Conservation (phyloP, 2,797 vertebrate species). For the Oreochromis mossambicus region DNA sequence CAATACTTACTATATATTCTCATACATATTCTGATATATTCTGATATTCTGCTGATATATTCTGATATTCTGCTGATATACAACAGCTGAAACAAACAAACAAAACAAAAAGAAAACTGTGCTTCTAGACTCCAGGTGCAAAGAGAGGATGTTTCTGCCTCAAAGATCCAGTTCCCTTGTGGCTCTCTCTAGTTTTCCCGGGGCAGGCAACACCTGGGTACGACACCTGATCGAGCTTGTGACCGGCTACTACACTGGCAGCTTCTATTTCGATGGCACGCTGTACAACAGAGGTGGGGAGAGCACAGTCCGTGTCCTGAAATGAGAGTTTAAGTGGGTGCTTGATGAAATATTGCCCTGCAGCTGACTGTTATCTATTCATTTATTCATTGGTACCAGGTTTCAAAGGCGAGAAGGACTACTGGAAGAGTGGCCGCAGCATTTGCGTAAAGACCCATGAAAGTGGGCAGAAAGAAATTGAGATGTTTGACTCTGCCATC, state of each 20-base stretch:
- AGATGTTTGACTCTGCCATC: conserved; percentile 93
- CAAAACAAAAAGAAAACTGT: background rate
- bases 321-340: background rate
- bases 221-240: conserved; percentile 93
- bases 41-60: background rate
- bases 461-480: conserved; percentile 90
- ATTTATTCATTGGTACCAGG: conserved; percentile 70
- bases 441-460: conserved; percentile 97
- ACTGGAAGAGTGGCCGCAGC: conserved; percentile 93
- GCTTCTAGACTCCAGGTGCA: conserved; percentile 90
- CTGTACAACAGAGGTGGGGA: conserved; percentile 92
- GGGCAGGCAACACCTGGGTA: conserved; percentile 95
- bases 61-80: background rate
- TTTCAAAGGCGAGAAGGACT: conserved; percentile 98
- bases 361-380: background rate
- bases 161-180: conserved; percentile 88
- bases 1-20: background rate
- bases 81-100: background rate
- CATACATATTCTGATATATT: background rate
- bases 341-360: background rate
- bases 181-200: conserved; percentile 94
- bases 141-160: conserved; percentile 88
- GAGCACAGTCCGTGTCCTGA: background rate
- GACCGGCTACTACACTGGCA: conserved; percentile 94
- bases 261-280: conserved; percentile 94